These are phyloP conservation scores for Aphelinus certus DNA, from an alignment of 1,140 invertebrate species.

Conservation along the genomic window DNA sequence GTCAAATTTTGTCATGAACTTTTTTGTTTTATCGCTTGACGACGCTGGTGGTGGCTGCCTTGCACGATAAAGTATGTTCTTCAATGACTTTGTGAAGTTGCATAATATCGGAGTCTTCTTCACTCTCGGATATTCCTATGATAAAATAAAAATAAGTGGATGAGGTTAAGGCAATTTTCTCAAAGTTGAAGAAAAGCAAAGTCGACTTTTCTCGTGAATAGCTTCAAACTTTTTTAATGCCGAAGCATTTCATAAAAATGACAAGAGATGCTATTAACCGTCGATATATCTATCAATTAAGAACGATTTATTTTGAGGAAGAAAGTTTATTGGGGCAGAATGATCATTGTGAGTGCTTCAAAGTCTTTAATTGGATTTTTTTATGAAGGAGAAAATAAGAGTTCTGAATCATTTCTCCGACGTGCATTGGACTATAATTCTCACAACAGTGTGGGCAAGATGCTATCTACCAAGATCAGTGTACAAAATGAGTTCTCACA, in stretches of 20 bases:
- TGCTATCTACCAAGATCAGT: too few species aligned
- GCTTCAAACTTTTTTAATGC: conserved; percentile 12
- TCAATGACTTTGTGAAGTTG: conserved; percentile 29
- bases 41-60: background rate
- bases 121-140: conserved; percentile 9
- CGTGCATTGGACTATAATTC: too few species aligned
- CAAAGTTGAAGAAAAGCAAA: background rate
- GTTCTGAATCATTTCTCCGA: too few species aligned
- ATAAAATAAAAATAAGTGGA: conserved; percentile 32
- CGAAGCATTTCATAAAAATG: too few species aligned
- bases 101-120: conserved; percentile 21
- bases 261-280: too few species aligned
- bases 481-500: too few species aligned
- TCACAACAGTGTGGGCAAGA: too few species aligned
- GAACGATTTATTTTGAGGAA: too few species aligned
- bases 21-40: conserved; percentile 21
- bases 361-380: too few species aligned
- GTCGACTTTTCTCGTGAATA: background rate
- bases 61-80: conserved; percentile 11
- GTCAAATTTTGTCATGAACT: conserved; percentile 23
- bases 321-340: too few species aligned
- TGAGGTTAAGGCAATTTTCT: conserved; percentile 27
- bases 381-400: too few species aligned
- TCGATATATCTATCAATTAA: background rate
- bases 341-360: too few species aligned